These are phyloP conservation scores for Karalla daura DNA, from an alignment of 2,797 vertebrate species.

Conservation along the genomic window DNA sequence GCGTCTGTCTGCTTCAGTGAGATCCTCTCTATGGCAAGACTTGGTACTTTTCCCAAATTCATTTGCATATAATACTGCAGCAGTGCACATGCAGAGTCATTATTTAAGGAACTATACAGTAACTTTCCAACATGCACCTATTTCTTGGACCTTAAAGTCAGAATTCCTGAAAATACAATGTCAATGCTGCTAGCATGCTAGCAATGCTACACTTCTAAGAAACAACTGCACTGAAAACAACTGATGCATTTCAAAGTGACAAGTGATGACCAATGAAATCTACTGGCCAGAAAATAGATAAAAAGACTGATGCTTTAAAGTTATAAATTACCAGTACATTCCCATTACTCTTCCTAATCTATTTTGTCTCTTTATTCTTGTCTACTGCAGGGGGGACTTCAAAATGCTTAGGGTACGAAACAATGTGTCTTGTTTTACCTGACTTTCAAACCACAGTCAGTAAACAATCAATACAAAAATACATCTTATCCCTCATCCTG, in stretches of 20 bases:
- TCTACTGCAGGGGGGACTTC: constrained; percentile 7
- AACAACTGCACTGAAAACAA: constrained; percentile 16
- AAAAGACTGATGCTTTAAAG: neutral
- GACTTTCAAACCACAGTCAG: constrained; percentile 11
- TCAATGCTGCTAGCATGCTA: constrained; percentile 27
- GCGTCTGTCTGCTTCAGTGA: neutral
- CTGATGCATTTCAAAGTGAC: constrained; percentile 25
- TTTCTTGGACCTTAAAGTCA: constrained; percentile 16
- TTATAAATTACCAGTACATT: constrained; percentile 25
- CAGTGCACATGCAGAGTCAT: constrained; percentile 28
- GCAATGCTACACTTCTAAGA: constrained; percentile 38
- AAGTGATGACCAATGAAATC: neutral
- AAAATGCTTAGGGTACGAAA: constrained; percentile 14
- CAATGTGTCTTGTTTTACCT: constrained; percentile 1
- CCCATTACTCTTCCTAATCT: neutral
- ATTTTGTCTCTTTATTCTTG: neutral
- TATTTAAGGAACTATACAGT: constrained; percentile 12
- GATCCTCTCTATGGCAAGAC: neutral
- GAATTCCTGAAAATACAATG: neutral
- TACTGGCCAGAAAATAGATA: neutral
- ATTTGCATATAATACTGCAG: constrained; percentile 14
- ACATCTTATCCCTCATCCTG: constrained; percentile 1
- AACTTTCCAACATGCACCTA: constrained; percentile 36
- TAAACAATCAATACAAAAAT: constrained; percentile 47
- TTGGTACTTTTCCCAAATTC: neutral